Conservation (phyloP, 2,888 invertebrate species). For the Cataglyphis livida region DNA sequence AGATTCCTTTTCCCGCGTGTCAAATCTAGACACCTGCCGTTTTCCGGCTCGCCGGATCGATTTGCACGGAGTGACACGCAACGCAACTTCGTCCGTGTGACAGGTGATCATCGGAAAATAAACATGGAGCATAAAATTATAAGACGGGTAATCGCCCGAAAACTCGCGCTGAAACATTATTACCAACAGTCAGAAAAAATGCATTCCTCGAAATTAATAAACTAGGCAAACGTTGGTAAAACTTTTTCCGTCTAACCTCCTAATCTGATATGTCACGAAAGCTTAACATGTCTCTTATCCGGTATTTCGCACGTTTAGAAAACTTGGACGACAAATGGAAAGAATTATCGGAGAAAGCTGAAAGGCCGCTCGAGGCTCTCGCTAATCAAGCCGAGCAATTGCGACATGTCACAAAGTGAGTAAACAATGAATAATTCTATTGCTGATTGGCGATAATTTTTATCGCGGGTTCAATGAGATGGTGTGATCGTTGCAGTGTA, state of each 20-base stretch:
- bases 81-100: conserved; percentile 6
- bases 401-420: conserved; percentile 72
- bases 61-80: not conserved
- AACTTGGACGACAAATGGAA: conserved; percentile 72
- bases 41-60: conserved; percentile 21
- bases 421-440: not conserved
- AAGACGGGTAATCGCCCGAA: not conserved
- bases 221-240: not conserved
- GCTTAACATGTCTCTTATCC: conserved; percentile 73
- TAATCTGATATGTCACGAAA: conserved; percentile 71
- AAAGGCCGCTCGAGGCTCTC: conserved; percentile 68
- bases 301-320: conserved; percentile 75
- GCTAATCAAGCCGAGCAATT: conserved; percentile 78
- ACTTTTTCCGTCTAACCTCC: not conserved
- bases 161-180: not conserved
- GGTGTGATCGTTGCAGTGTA: not conserved
- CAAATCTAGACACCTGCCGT: not conserved
- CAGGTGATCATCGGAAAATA: not conserved
- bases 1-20: not conserved
- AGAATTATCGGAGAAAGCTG: conserved; percentile 61
- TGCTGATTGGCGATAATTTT: no score
- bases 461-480: conserved; percentile 51
- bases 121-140: not conserved
- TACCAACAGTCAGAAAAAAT: not conserved
- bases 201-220: not conserved